Evolutionary conservation across 2,797 vertebrate genomes (phyloP).

Genomic region (Coracias cyanogaster): DNA sequence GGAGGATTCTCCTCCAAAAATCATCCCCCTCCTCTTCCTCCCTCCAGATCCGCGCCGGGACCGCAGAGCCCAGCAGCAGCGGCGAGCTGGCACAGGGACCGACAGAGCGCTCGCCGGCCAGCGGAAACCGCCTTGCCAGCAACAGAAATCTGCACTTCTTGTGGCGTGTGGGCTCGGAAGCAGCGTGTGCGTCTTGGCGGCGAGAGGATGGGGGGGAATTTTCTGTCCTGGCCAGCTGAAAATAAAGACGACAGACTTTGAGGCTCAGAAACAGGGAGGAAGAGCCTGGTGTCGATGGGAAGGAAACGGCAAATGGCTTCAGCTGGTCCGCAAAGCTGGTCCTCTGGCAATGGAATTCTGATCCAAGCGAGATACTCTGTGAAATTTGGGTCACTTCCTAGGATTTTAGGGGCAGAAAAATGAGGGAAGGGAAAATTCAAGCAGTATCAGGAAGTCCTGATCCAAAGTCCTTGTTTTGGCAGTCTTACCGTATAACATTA

Average conservation of each 20-base stretch:
- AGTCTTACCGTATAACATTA: accelerated
- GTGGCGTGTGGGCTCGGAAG: not conserved
- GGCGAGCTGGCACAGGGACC: not conserved
- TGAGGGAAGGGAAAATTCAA: not conserved
- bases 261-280: not conserved
- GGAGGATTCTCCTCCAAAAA: not conserved
- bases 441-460: not conserved
- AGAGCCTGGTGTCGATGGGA: not conserved
- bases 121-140: not conserved
- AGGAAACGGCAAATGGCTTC: not conserved
- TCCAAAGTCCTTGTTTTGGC: not conserved
- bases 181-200: not conserved
- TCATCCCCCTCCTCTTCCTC: not conserved
- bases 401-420: accelerated
- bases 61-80: not conserved
- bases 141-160: not conserved
- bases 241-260: not conserved
- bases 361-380: not conserved
- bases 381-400: not conserved
- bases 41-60: not conserved
- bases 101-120: no score
- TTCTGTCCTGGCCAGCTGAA: not conserved
- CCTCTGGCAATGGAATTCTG: not conserved
- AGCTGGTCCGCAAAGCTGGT: not conserved
- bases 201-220: not conserved